phyloP scores from a whole-genome alignment of 2,113 vertebrate species.

The Hippocampus abdominalis region DNA sequence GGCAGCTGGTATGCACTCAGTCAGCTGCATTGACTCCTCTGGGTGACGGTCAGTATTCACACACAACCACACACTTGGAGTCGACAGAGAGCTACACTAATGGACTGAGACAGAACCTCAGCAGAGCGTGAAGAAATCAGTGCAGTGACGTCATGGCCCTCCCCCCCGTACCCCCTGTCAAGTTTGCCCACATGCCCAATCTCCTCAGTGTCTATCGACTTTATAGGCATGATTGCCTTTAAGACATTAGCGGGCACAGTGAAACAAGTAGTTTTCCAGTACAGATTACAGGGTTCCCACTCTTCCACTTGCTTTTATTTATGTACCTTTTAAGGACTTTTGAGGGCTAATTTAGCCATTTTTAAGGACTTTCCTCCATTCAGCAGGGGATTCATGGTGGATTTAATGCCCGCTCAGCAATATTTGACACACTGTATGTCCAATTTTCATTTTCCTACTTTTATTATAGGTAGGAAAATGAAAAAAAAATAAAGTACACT shows the following conservation, averaged over 20 bases:
- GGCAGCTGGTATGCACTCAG: slow-evolving; percentile 55
- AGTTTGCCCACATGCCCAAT: slow-evolving; percentile 36
- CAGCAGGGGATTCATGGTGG: too few relatives aligned
- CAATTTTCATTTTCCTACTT: too few relatives aligned
- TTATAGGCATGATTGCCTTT: slow-evolving; percentile 39
- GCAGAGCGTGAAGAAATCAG: slow-evolving; percentile 47
- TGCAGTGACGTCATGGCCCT: slow-evolving; percentile 50
- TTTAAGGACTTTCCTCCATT: too few relatives aligned
- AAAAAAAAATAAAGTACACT: too few relatives aligned
- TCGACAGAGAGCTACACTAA: slow-evolving; percentile 38
- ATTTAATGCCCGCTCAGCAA: too few relatives aligned
- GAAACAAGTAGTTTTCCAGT: slow-evolving; percentile 39
- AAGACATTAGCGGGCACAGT: slow-evolving; percentile 35
- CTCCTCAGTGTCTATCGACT: slow-evolving; percentile 36
- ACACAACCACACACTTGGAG: slow-evolving; percentile 36
- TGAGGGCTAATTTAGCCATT: too few relatives aligned
- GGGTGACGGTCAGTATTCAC: slow-evolving; percentile 10
- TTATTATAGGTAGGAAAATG: too few relatives aligned
- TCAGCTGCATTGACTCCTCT: slow-evolving; percentile 49
- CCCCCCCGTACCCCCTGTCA: slow-evolving; percentile 15
- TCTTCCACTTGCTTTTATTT: too few relatives aligned
- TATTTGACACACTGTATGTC: too few relatives aligned
- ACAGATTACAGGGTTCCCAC: too few relatives aligned
- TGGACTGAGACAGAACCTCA: slow-evolving; percentile 31
- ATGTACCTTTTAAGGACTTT: too few relatives aligned